Percentiles rank a stretch among this genome's conserved stretches.
Conservation (phyloP, 1,140 invertebrate genomes). For the Caenorhabditis latens region DNA sequence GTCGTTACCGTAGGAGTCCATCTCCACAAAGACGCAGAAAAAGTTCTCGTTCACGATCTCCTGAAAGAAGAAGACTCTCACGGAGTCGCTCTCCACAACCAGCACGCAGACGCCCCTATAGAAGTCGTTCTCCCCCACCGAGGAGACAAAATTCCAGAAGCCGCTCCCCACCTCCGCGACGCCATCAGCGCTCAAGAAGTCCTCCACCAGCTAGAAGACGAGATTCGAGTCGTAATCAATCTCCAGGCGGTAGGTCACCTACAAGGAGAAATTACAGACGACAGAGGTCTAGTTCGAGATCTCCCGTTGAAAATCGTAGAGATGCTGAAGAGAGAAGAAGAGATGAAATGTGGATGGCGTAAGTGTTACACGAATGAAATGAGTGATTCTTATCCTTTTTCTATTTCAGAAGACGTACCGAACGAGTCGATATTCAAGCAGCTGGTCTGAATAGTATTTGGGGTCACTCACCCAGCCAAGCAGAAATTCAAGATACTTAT, state of each 20-base stretch:
- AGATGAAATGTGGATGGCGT: conserved; percentile 44
- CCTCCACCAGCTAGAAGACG: not conserved
- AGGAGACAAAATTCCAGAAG: not conserved
- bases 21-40: not conserved
- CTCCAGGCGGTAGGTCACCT: not conserved
- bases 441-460: conserved; percentile 69
- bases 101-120: not conserved
- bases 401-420: conserved; percentile 68
- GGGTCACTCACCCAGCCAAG: conserved; percentile 72
- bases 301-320: conserved; percentile 17
- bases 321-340: conserved; percentile 35
- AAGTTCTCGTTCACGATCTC: not conserved
- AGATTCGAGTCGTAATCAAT: conserved; percentile 9
- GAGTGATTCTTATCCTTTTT: not conserved
- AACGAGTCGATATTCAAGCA: conserved; percentile 67
- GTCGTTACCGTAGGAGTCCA: not conserved
- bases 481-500: conserved; percentile 68
- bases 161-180: conserved; percentile 1
- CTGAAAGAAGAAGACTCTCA: not conserved
- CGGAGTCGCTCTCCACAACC: not conserved
- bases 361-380: not conserved
- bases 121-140: conserved; percentile 7
- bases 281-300: not conserved
- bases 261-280: conserved; percentile 10
- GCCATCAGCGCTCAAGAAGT: not conserved